Conservation (phyloP, 2,113 vertebrate species). For the Callopanchax toddi region DNA sequence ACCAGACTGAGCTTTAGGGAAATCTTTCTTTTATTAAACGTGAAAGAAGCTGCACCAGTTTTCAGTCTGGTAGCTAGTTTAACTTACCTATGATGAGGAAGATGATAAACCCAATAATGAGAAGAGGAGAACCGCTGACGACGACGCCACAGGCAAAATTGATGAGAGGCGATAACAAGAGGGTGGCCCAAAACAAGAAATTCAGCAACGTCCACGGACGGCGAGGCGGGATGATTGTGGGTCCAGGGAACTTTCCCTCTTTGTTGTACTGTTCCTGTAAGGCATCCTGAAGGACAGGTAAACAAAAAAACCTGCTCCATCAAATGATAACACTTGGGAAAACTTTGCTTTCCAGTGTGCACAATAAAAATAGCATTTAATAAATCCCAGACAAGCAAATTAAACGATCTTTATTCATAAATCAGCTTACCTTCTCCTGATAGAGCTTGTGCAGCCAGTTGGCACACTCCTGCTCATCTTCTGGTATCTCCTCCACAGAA, state of each 20-base stretch:
- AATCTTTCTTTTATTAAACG: neutral
- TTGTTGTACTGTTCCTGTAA: slow-evolving; percentile 92
- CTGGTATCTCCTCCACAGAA: slow-evolving; percentile 91
- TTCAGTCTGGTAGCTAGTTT: neutral
- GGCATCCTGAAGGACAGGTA: slow-evolving; percentile 84
- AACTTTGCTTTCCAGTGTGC: too few species aligned
- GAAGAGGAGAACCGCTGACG: slow-evolving; percentile 93
- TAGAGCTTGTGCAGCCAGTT: slow-evolving; percentile 97
- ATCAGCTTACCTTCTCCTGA: slow-evolving; percentile 89
- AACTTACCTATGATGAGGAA: slow-evolving; percentile 91
- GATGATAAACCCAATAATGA: slow-evolving; percentile 92
- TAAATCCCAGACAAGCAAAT: neutral
- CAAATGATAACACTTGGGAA: neutral
- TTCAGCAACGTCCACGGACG: slow-evolving; percentile 94
- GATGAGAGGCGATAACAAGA: slow-evolving; percentile 95
- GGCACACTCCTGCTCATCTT: slow-evolving; percentile 91
- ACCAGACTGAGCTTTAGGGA: neutral
- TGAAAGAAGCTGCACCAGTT: neutral
- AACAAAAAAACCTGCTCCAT: neutral
- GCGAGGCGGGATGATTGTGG: slow-evolving; percentile 84
- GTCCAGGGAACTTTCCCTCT: slow-evolving; percentile 89
- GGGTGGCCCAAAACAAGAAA: slow-evolving; percentile 94
- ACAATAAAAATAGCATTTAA: too few species aligned
- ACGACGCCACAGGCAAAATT: slow-evolving; percentile 91
- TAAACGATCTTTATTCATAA: neutral